A percentile compares a stretch with the other conserved stretches of the same genome.
phyloP scores from a whole-genome alignment of 64 coral and sea anemone genomes.

The Pocillopora damicornis region DNA sequence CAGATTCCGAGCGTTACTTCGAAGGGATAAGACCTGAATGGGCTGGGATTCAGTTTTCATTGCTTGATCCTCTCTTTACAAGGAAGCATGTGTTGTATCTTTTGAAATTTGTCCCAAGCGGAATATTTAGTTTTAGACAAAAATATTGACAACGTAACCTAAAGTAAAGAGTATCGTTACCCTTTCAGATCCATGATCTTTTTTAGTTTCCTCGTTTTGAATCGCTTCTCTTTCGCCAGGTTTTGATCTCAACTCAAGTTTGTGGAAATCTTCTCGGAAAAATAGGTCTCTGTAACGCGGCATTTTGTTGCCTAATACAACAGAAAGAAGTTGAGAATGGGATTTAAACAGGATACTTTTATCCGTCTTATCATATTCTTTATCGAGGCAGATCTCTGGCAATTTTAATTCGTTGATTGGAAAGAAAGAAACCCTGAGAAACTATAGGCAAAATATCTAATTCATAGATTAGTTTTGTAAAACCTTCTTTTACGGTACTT shows the following conservation, averaged over 20 bases:
- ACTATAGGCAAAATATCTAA: too few species aligned
- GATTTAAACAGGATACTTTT: neutral
- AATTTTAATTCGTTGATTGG: too few species aligned
- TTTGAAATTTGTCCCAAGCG: too few species aligned
- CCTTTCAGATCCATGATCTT: conserved; percentile 30
- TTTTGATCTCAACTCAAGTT: neutral
- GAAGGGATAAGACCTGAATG: too few species aligned
- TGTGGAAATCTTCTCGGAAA: conserved; percentile 5
- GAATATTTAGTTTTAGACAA: neutral
- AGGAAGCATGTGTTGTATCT: too few species aligned
- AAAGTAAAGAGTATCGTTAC: neutral
- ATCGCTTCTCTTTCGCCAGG: neutral
- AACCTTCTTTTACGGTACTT: too few species aligned
- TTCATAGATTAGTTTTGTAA: too few species aligned
- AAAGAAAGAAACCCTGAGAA: too few species aligned
- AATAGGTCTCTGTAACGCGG: conserved; percentile 1
- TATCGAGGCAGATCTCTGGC: neutral
- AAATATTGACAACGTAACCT: too few species aligned
- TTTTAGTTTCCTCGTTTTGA: conserved; percentile 2
- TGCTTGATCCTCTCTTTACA: too few species aligned
- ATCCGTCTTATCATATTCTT: neutral
- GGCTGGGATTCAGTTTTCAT: too few species aligned
- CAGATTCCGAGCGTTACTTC: too few species aligned
- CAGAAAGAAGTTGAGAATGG: neutral
- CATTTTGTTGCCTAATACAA: neutral